Percentiles rank a stretch among this genome's conserved stretches.
Conservation (phyloP, 92 coral and sea anemone species). For the Paramuricea clavata region DNA sequence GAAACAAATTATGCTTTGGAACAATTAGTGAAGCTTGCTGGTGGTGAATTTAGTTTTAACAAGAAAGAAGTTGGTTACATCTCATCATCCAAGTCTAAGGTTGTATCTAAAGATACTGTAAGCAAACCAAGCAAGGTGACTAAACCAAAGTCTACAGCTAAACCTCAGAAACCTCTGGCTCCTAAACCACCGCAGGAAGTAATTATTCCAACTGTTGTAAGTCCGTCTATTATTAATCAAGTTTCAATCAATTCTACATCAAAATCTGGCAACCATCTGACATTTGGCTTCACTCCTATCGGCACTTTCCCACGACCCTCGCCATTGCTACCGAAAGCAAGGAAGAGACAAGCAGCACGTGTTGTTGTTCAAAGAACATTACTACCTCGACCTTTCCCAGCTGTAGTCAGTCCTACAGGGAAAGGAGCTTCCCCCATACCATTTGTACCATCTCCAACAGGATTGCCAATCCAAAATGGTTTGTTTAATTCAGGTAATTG, state of each 20-base stretch:
- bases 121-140: slow-evolving; percentile 53
- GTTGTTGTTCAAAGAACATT: slow-evolving; percentile 81
- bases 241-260: slow-evolving; percentile 5
- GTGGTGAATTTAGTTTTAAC: slow-evolving; percentile 67
- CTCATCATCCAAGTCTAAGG: slow-evolving; percentile 31
- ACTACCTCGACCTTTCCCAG: slow-evolving; percentile 81
- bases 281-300: slow-evolving; percentile 48
- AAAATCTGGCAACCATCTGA: slow-evolving; percentile 53
- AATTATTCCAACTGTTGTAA: slow-evolving; percentile 29
- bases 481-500: slow-evolving; percentile 15
- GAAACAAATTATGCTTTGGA: slow-evolving; percentile 74
- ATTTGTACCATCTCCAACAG: slow-evolving; percentile 86
- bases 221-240: slow-evolving; percentile 51
- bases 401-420: slow-evolving; percentile 72
- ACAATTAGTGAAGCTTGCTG: slow-evolving; percentile 83
- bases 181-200: slow-evolving; percentile 66
- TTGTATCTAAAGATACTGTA: slow-evolving; percentile 35
- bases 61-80: slow-evolving; percentile 33
- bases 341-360: slow-evolving; percentile 69
- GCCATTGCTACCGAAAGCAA: slow-evolving; percentile 48
- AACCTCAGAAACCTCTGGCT: slow-evolving; percentile 65
- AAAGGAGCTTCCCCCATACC: slow-evolving; percentile 90
- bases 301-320: slow-evolving; percentile 23
- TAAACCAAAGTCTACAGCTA: slow-evolving; percentile 49
- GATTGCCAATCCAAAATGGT: background rate